Evolutionary conservation across 2,113 vertebrate genomes (phyloP), one percentile per base, ranked within the genome.

Genomic region (Coregonus clupeaformis): DNA sequence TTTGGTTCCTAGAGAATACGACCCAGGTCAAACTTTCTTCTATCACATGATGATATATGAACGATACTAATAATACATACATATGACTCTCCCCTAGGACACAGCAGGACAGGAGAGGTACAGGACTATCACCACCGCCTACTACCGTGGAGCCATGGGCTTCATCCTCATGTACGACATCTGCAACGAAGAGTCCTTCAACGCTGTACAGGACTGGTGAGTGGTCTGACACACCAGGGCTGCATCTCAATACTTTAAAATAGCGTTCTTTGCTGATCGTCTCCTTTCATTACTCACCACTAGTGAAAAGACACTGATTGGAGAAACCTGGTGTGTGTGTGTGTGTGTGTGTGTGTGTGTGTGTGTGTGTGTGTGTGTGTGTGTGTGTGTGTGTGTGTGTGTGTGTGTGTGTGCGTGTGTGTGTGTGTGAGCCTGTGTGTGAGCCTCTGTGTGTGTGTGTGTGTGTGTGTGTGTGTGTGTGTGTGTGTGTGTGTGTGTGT

Each of bases 81-180:
- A 47, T 82, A 72, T 86, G 57, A 82, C 78, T 75, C 25, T 81
- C 11, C 82, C 42, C n/a, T 24, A 99, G 97, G 97, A 99, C 86
- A 99, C 97, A 11, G 97, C 97, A 16, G 97, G 97, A n/a, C 97
- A 99, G 89, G 97, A 99, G 87, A 91, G 97, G 16, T 99, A 99
- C 86, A 94, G 97, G 81, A 99, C 97, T 75, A 99, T 99, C 87
- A 99, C 97, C 69, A 99, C 97, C 6, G 97, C 97, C 27, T 99
- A 99, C 86, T 99, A 99, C 82, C 93, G 97, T 57, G 97, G 97
- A 16, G 97, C 97, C 75, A 99, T 99, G 97, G 97, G 97, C 84
- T 98, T 99, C 75, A 97, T 99, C 84, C 95, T 99, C 79, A 99
- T 99, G 97, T 99, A 98, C 62, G 97, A 99, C 84, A 97, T 99